Percentiles rank a stretch among this genome's conserved stretches.
These are phyloP conservation scores for Thalassaphorura encarpata DNA, from an alignment of 1,140 invertebrate species.

Conservation along the genomic window DNA sequence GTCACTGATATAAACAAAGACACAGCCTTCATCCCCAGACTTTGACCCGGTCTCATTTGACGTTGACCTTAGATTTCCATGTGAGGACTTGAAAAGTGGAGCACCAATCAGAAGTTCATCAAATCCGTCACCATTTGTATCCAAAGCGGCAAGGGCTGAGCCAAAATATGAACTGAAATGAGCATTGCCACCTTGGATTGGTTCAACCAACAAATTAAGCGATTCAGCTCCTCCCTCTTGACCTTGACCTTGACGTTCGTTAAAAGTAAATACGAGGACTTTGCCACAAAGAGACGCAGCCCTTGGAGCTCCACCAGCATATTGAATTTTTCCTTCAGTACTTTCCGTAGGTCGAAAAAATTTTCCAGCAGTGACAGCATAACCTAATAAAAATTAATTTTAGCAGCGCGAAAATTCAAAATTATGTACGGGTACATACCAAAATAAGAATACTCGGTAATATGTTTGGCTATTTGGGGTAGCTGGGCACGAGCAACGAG, in stretches of 20 bases:
- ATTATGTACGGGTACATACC: no score
- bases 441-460: no score
- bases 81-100: conserved; percentile 37
- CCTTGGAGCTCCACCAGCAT: conserved; percentile 25
- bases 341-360: conserved; percentile 15
- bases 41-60: neutral
- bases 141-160: conserved; percentile 40
- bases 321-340: conserved; percentile 15
- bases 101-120: conserved; percentile 39
- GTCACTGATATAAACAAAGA: conserved; percentile 47
- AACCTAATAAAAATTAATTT: conserved; percentile 25
- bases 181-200: conserved; percentile 10
- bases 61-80: neutral
- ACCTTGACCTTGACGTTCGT: neutral
- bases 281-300: conserved; percentile 9
- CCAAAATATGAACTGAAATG: conserved; percentile 23
- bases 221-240: neutral
- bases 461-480: no score
- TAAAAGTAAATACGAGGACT: conserved; percentile 26
- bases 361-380: conserved; percentile 26
- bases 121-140: conserved; percentile 58
- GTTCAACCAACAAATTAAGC: conserved; percentile 10
- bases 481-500: neutral
- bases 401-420: neutral
- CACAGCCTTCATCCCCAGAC: conserved; percentile 47